Evolutionary conservation across 2,797 vertebrate genomes (phyloP).

Genomic region (Lagodon rhomboides): DNA sequence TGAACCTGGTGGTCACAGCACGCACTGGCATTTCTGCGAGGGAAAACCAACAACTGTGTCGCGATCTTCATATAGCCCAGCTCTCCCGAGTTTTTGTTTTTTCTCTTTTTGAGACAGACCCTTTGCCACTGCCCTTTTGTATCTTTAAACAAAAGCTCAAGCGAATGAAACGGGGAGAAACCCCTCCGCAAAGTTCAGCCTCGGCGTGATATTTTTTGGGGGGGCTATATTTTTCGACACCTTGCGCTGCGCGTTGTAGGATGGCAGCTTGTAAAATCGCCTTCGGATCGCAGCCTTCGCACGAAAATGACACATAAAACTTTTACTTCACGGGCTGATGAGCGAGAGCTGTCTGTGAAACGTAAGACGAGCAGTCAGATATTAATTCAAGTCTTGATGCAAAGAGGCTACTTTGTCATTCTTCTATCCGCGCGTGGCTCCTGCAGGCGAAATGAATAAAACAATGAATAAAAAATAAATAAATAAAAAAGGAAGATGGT

Average conservation of each 20-base stretch:
- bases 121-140: slow-evolving; percentile 63
- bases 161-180: slow-evolving; percentile 22
- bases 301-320: slow-evolving; percentile 41
- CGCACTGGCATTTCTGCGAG: slow-evolving; percentile 97
- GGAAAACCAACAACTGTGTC: slow-evolving; percentile 78
- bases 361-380: not conserved
- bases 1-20: slow-evolving; percentile 97
- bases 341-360: not conserved
- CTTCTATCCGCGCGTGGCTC: not conserved
- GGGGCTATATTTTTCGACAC: slow-evolving; percentile 9
- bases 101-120: slow-evolving; percentile 48
- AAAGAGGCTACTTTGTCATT: not conserved
- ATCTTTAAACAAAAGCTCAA: slow-evolving; percentile 32
- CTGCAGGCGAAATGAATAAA: not conserved
- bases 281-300: slow-evolving; percentile 15
- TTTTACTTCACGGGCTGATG: slow-evolving; percentile 52
- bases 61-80: slow-evolving; percentile 86
- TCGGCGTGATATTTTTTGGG: slow-evolving; percentile 7
- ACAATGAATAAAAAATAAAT: not conserved
- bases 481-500: not conserved
- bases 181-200: slow-evolving; percentile 43
- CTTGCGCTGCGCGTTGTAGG: slow-evolving; percentile 6
- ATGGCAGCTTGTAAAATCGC: slow-evolving; percentile 38
- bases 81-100: slow-evolving; percentile 72
- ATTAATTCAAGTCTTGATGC: slow-evolving; percentile 3